phyloP scores from a whole-genome alignment of 2,888 invertebrate species.

The Diploptera punctata region DNA sequence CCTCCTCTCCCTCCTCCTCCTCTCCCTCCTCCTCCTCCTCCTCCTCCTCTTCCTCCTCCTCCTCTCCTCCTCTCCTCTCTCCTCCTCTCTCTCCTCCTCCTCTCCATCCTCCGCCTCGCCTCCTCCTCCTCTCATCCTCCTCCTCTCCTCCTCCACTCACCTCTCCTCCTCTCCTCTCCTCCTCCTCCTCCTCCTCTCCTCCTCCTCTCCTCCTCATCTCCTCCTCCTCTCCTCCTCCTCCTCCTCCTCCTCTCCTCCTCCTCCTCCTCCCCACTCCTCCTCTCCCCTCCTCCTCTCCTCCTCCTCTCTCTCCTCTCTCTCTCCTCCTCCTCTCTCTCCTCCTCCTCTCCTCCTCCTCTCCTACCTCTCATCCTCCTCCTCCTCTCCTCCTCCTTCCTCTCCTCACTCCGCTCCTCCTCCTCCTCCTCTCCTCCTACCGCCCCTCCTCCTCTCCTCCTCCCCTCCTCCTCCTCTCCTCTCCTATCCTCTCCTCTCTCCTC shows the following conservation, averaged over 20 bases:
- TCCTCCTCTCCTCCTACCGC: neutral
- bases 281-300: constrained; percentile 4
- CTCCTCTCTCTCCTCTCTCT: neutral
- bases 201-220: too few relatives aligned
- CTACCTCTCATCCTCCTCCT: too few relatives aligned
- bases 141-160: too few relatives aligned
- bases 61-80: neutral
- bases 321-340: neutral
- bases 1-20: too few relatives aligned
- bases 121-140: too few relatives aligned
- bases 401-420: too few relatives aligned
- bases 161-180: neutral
- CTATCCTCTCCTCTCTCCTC: too few relatives aligned
- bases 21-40: too few relatives aligned
- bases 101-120: too few relatives aligned
- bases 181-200: neutral
- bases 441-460: neutral
- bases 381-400: too few relatives aligned
- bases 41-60: neutral
- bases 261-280: too few relatives aligned
- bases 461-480: too few relatives aligned
- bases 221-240: neutral
- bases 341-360: neutral
- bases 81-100: neutral
- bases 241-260: neutral